phyloP scores from a whole-genome alignment of 2,113 vertebrate genomes.

The Cryptomyrus ogoouensis region DNA sequence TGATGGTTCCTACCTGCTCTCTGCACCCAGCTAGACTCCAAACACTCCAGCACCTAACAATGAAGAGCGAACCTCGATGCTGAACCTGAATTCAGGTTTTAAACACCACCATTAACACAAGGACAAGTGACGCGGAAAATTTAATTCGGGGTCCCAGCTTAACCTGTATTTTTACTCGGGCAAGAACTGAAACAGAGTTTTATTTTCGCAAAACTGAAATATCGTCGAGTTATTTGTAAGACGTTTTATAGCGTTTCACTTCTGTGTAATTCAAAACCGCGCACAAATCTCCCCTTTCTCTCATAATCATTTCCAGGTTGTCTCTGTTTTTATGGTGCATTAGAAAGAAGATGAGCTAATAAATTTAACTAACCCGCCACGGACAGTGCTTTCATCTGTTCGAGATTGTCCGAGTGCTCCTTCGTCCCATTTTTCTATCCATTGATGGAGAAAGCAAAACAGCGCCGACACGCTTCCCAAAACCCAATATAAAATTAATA shows the following conservation, averaged over 20 bases:
- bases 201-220: background rate
- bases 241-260: constrained; percentile 19
- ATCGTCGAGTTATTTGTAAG: constrained; percentile 25
- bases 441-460: background rate
- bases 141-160: background rate
- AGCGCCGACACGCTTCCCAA: background rate
- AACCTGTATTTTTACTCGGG: constrained; percentile 1
- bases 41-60: constrained; percentile 2
- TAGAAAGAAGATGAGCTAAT: constrained; percentile 14
- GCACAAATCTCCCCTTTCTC: constrained; percentile 25
- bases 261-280: constrained; percentile 24
- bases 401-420: background rate
- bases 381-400: constrained; percentile 3
- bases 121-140: background rate
- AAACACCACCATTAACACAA: background rate
- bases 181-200: background rate
- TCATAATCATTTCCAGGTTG: constrained; percentile 27
- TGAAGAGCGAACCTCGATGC: background rate
- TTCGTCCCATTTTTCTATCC: background rate
- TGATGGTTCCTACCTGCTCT: background rate
- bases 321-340: constrained; percentile 25
- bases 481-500: constrained; percentile 3
- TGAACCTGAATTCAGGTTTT: constrained; percentile 4
- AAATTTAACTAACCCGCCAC: constrained; percentile 8
- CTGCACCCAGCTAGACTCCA: constrained; percentile 8